These are phyloP conservation scores for Drosophila nigritarsus DNA, from an alignment of 2,888 invertebrate species.

Conservation along the genomic window DNA sequence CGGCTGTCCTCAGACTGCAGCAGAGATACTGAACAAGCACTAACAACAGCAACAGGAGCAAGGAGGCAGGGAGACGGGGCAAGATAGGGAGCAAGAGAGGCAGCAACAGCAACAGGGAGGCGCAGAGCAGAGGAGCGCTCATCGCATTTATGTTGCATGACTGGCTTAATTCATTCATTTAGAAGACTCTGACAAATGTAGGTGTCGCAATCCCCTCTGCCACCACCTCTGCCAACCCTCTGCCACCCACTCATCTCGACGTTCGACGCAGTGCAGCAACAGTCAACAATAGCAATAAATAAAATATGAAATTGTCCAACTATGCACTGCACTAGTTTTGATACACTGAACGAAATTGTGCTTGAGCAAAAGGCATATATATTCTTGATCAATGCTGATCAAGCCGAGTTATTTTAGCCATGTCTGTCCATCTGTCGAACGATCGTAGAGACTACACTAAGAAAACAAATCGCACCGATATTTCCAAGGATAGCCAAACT, in stretches of 20 bases:
- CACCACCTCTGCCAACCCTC: not conserved
- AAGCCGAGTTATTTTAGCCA: not conserved
- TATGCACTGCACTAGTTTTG: not conserved
- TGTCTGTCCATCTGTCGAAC: not conserved
- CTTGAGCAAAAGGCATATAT: not conserved
- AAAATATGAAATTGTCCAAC: constrained; percentile 6
- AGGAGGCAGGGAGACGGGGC: not conserved
- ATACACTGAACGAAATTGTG: not conserved
- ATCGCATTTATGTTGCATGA: constrained; percentile 78
- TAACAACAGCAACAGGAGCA: not conserved
- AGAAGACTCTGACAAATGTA: constrained; percentile 74
- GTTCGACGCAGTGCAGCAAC: constrained; percentile 67
- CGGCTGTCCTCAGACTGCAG: constrained; percentile 11
- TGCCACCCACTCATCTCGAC: not conserved
- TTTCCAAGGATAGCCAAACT: too few species aligned
- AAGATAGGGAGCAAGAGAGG: not conserved
- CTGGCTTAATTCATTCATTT: constrained; percentile 79
- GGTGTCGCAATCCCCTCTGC: constrained; percentile 66
- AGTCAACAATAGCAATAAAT: constrained; percentile 22
- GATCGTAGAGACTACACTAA: not conserved
- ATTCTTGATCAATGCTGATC: too few species aligned
- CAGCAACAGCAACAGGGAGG: constrained; percentile 10
- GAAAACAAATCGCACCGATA: not conserved
- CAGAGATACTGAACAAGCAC: constrained; percentile 5
- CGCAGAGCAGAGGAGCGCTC: constrained; percentile 37